Base-by-base conservation (phyloP, 2,888 invertebrate genomes). In the Stenoptilia bipunctidactyla region DNA sequence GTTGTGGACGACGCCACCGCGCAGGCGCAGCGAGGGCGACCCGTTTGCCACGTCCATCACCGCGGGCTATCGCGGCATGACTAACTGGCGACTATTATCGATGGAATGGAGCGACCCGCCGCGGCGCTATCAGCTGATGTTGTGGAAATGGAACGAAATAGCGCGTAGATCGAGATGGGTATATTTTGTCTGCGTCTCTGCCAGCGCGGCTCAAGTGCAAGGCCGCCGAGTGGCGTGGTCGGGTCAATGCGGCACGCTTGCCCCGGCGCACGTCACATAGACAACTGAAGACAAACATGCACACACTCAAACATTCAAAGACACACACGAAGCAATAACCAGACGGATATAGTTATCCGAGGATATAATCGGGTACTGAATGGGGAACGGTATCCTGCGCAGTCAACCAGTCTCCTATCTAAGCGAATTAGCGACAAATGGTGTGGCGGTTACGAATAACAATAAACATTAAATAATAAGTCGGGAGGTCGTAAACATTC, bases 1-100 rank as follows among this genome's bases (percentile, higher is more conserved):
- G 45, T 54, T 59, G 51, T 48, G 55, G 46, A 66, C 64, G 38
- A 72, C 66, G 58, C 69, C 74, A 55, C 80, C 76, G 71, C 83
- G 82, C 41, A 79, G 59, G 46, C 84, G 82, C 64, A 84, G 72
- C 62, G 84, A 84, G 53, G 72, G 75, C 51, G 74, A 74, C 15
- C 70, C 75, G 67, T 72, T 77, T 10, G 51, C 44, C 46, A 66
- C 75, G 55, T 83, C 84, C 84, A 84, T 84, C 53, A 58, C 58
- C 50, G 54, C 40, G 54, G 51, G 53, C 63, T 75, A 77, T 59
- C 71, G 54, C 56, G 54, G 58, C 83, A 84, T 82, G 63, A 80
- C 82, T 82, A 68, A 56, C 46, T 36, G 33, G 35, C 36, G 13
- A 33, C n/a, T 39, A 38, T n/a, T n/a, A n/a, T n/a, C n/a, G n/a